Evolutionary conservation across 1,140 invertebrate species (phyloP), one percentile per base, ranked within the genome.

Genomic region (Leguminivora glycinivorella): DNA sequence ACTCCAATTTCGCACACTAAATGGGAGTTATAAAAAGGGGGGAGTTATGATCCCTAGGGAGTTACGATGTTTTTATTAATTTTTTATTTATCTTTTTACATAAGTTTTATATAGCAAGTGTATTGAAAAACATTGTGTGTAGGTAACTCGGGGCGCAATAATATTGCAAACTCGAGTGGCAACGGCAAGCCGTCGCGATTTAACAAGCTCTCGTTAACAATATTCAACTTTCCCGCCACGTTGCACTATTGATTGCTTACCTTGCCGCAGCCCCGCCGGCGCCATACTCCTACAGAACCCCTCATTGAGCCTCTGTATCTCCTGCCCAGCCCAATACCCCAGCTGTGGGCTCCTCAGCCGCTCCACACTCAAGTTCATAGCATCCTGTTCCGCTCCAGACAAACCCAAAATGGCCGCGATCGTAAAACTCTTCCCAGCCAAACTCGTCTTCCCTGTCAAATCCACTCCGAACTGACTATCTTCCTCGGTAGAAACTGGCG

Each of bases 371-470:
- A 91, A 63, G 14, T 88, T 88, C 86, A 91, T 89, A 0, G 84
- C 89, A 75, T 91, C 88, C 19, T 90, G 86, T 2, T 89, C 89
- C 0, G 80, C 68, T 34, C 83, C 84, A 6, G 84, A 81, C 71
- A 91, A 34, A 0, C 89, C 89, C 74, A 91, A 81, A 43, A 91
- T 91, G 67, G 89, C 89, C 4, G 89, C 88, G 1, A 91, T 91
- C 0, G 89, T 91, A 67, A 91, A 91, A 0, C 87, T 88, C 72
- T 91, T 91, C 0, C 87, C 88, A 2, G 72, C 86, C 70, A 91
- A 83, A 79, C 83, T 88, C 1, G 87, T 88, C 67, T 90, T 91
- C 1, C 87, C 89, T 0, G 86, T 85, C 68, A 91, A 77, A 68
- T 91, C 88, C 1, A 90, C 89, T 0, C 88, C 89, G 38, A 85